Percentiles rank a stretch among this genome's conserved stretches.
phyloP scores from a whole-genome alignment of 2,888 invertebrate genomes.

The Drosophila austrosaltans region DNA sequence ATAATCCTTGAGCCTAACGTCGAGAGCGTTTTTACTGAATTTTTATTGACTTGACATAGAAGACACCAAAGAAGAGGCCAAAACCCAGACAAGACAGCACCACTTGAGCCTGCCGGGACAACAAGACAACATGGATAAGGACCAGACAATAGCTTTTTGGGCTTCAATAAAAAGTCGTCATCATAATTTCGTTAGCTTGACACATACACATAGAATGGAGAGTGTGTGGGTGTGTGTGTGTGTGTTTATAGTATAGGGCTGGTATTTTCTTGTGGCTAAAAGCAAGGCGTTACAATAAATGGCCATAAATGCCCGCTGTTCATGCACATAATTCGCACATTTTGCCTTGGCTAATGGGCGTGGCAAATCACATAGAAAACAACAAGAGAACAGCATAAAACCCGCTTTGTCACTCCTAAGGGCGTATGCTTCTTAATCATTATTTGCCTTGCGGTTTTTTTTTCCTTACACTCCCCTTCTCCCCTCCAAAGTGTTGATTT shows the following conservation, averaged over 20 bases:
- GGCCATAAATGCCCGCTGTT: conserved; percentile 67
- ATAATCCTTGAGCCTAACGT: conserved; percentile 79
- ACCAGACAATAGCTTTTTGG: conserved; percentile 56
- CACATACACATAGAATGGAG: conserved; percentile 37
- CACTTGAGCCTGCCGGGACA: conserved; percentile 57
- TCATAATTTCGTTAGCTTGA: conserved; percentile 68
- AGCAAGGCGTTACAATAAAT: conserved; percentile 39
- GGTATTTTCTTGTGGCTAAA: conserved; percentile 5
- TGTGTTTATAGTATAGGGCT: not conserved
- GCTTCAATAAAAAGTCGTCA: conserved; percentile 70
- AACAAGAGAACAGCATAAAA: conserved; percentile 15
- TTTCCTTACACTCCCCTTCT: not conserved
- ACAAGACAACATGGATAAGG: conserved; percentile 42
- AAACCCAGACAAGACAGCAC: conserved; percentile 12
- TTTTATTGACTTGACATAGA: conserved; percentile 71
- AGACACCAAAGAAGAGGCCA: conserved; percentile 27
- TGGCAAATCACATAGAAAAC: conserved; percentile 44
- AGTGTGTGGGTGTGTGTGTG: not conserved
- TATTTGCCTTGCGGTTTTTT: conserved; percentile 52
- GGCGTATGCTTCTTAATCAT: conserved; percentile 66
- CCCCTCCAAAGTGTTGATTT: conserved; percentile 66
- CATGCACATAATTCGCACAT: conserved; percentile 76
- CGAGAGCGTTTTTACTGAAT: conserved; percentile 74
- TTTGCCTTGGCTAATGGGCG: conserved; percentile 67
- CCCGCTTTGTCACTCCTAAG: conserved; percentile 25